These are phyloP conservation scores for Enteromius fasciolatus DNA, from an alignment of 2,797 vertebrate genomes.

Conservation along the genomic window DNA sequence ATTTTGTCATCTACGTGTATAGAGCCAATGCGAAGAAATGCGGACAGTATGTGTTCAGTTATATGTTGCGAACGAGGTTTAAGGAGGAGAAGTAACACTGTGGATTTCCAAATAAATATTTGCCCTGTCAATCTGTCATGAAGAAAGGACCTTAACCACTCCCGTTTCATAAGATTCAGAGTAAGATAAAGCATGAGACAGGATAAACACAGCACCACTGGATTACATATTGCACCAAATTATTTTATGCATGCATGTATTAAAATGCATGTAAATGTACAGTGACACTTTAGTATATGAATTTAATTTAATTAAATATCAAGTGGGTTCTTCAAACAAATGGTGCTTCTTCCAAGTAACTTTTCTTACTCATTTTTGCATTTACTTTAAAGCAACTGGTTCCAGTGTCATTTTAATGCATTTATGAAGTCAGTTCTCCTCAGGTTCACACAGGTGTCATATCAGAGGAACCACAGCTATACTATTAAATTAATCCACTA, in stretches of 20 bases:
- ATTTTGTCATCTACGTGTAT: not conserved
- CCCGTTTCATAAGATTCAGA: conserved; percentile 28
- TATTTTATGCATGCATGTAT: not conserved
- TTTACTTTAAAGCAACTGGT: not conserved
- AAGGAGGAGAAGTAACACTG: conserved; percentile 7
- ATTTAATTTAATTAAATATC: not conserved
- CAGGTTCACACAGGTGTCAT: not conserved
- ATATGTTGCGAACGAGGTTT: not conserved
- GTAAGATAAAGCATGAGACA: conserved; percentile 32
- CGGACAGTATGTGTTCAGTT: not conserved
- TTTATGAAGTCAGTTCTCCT: not conserved
- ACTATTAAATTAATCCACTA: not conserved
- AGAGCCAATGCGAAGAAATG: conserved; percentile 16
- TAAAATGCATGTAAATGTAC: not conserved
- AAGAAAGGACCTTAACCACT: conserved; percentile 26
- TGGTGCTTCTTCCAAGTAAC: not conserved
- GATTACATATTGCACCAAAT: not conserved
- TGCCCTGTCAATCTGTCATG: not conserved
- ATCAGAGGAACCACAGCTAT: not conserved
- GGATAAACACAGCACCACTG: conserved; percentile 18
- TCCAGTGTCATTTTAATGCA: not conserved
- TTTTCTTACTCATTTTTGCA: not conserved
- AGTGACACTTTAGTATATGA: not conserved
- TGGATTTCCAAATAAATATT: conserved; percentile 20
- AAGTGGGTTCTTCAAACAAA: not conserved